Conservation (phyloP, 2,888 invertebrate species). For the Phalera bucephala region DNA sequence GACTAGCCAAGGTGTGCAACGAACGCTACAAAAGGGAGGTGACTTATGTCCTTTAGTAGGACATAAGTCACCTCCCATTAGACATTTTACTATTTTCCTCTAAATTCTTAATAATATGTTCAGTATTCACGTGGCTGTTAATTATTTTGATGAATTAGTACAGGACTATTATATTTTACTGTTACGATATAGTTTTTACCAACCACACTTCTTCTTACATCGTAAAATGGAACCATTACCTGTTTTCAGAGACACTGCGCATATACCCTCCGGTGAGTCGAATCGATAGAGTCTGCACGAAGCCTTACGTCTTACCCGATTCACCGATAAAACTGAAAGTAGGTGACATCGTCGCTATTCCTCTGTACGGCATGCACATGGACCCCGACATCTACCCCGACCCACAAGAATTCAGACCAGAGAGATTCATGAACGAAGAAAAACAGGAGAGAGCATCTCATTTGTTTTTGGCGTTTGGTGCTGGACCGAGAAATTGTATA, state of each 20-base stretch:
- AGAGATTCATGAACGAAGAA: constrained; percentile 80
- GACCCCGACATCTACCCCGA: constrained; percentile 81
- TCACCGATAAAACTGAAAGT: constrained; percentile 65
- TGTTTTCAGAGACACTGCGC: constrained; percentile 80
- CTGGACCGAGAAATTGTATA: constrained; percentile 78
- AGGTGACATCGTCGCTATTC: constrained; percentile 70
- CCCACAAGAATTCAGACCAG: constrained; percentile 78
- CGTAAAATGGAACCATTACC: too few species aligned
- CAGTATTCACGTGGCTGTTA: too few species aligned
- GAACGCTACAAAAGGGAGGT: too few species aligned
- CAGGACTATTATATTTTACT: too few species aligned
- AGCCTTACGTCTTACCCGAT: constrained; percentile 77
- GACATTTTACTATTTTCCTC: too few species aligned
- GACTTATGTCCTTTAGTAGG: too few species aligned
- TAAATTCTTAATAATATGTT: too few species aligned
- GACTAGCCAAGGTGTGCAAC: too few species aligned
- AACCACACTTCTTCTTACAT: too few species aligned
- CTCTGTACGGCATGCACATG: constrained; percentile 77
- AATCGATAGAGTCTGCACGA: constrained; percentile 79
- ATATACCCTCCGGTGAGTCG: constrained; percentile 81
- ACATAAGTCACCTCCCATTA: too few species aligned
- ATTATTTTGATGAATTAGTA: too few species aligned
- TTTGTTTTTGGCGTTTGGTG: constrained; percentile 80
- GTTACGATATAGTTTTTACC: too few species aligned
- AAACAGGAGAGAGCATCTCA: constrained; percentile 73